Base-by-base conservation (phyloP, 2,113 vertebrate genomes). In the Passer montanus region DNA sequence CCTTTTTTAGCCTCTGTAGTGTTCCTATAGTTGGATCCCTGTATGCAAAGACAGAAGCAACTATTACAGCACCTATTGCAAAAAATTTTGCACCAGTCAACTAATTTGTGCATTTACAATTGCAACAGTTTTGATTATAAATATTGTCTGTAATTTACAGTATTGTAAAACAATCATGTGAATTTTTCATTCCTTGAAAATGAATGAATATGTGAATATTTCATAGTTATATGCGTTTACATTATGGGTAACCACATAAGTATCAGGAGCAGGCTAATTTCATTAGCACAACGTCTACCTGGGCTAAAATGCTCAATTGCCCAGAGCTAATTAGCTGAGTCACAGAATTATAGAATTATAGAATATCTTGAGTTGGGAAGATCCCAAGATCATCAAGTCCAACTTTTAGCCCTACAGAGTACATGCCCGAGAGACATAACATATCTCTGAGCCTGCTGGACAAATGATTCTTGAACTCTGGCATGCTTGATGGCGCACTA, bases 381-480 rank as follows among this genome's bases (percentile, higher is more conserved):
- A 3, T 44, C 19, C 18, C 27, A 37, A 12, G 43, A 21, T 43
- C 11, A 72, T 31, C 17, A 58, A 58, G 11, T 49, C 9, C 35
- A 63, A 4, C 24, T 22, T 72, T 37, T 18, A 72, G 21, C 43
- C 17, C 11, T 58, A 30, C 21, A 64, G 21, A 64, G 9, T 22
- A 49, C 14, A 35, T 9, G 8, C 22, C 44, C 17, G 58, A 56
- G 43, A 56, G 26, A 27, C 26, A 50, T 8, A 50, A 19, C 19
- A 37, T 11, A 44, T 28, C 6, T 19, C 10, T 37, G 18, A 66
- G 10, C 44, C 4, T 0, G 0, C 28, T 44, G 15, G 37, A 15
- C 44, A 59, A 33, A 74, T 7, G 12, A 37, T 89, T 44, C 8
- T 33, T 66, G 22, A 66, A 58, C 12, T 24, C 44, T 13, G 27